A percentile compares a stretch with the other conserved stretches of the same genome.
phyloP scores from a whole-genome alignment of 2,113 vertebrate genomes.

The Passerina amoena region DNA sequence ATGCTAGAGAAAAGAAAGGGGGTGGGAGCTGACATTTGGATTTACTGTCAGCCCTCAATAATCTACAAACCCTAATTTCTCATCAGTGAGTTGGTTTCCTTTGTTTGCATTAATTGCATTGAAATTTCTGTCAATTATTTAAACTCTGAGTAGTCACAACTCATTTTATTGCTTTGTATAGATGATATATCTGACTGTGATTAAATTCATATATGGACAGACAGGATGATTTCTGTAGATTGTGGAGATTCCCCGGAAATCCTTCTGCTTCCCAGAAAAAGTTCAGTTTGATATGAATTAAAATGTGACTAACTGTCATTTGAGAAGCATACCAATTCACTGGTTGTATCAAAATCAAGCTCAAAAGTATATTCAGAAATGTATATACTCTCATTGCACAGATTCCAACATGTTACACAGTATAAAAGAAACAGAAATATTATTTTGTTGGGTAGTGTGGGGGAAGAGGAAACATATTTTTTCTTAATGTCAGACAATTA shows the following conservation, averaged over 20 bases:
- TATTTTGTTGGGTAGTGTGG: neutral
- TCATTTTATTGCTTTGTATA: neutral
- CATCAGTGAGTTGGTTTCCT: neutral
- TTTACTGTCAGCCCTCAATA: neutral
- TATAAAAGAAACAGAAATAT: neutral
- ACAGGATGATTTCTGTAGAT: neutral
- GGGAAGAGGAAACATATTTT: neutral
- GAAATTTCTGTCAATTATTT: conserved; percentile 3
- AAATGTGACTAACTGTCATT: neutral
- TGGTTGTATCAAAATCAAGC: neutral
- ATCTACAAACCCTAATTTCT: conserved; percentile 8
- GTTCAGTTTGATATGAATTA: neutral
- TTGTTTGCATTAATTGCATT: conserved; percentile 12
- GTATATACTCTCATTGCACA: neutral
- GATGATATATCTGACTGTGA: neutral
- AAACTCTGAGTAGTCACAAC: neutral
- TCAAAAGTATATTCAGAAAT: neutral
- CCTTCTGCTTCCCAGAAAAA: rapidly evolving
- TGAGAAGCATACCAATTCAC: neutral
- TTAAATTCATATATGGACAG: neutral
- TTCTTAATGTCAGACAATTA: conserved; percentile 24
- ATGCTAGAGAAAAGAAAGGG: neutral
- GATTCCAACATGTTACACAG: neutral
- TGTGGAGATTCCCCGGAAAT: neutral
- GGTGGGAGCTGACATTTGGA: neutral